Evolutionary conservation across 2,113 vertebrate species (phyloP), one percentile per base, ranked within the genome.

Genomic region (Balaenoptera acutorostrata): DNA sequence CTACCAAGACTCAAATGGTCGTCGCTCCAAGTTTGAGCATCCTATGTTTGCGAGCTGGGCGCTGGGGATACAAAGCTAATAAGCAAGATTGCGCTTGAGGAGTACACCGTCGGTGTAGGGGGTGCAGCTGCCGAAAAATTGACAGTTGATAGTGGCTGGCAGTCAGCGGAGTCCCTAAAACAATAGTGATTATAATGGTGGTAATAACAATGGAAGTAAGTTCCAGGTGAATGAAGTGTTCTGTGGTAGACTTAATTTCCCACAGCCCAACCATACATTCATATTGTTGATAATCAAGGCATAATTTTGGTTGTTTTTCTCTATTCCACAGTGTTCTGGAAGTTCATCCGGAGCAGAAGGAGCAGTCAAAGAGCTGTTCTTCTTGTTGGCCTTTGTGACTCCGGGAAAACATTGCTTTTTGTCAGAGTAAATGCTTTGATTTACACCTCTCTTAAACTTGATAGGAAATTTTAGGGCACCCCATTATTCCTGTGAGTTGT

Each of bases 321-420:
- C 13, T 25, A 0, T 86, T 82, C 63, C 46, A 49, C 97, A 99
- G 99, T 99, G 96, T 71, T 99, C 49, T 99, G 98, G 98, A 97
- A 98, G 41, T 64, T 98, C 23, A 95, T 99, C 52, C 98, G 98
- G 81, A 97, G 98, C 95, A 94, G 98, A 82, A 98, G 97, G 94
- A 98, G 98, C 96, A 97, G 98, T 90, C 97, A 98, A 39, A 98
- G 96, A 95, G 98, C 98, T 0, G 98, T 99, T 64, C 98, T 99
- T 84, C 95, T 99, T 49, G 97, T 99, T 90, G 99, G 99, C 5
- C 98, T 99, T 36, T 99, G 98, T 93, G 98, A 99, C 46, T 98
- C 98, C 1, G 99, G 99, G 41, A 99, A 99, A 89, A 99, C 98
- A 10, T 88, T 99, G 75, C 98, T 99, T 0, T 99, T 99, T 93